Evolutionary conservation across 35 echinoderm and acorn worm genomes (phyloP).

Genomic region (Stichopus chloronotus): DNA sequence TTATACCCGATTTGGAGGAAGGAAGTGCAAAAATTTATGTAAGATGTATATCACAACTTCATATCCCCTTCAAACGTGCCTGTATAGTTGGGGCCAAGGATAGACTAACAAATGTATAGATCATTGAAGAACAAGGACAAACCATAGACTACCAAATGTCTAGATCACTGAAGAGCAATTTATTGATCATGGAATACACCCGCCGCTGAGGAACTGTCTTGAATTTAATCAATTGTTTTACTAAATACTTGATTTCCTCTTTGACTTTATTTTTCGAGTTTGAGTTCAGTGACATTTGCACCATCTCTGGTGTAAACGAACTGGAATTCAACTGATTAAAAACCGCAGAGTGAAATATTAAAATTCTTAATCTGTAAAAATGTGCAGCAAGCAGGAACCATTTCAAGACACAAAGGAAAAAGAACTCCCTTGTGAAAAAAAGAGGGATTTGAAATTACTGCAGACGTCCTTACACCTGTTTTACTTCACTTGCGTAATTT

Average conservation of each 20-base stretch:
- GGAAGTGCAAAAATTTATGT: no score
- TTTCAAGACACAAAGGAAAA: not conserved
- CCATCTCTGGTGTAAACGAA: not conserved
- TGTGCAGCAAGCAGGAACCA: not conserved
- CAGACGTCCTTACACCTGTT: slow-evolving; percentile 15
- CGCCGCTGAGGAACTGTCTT: not conserved
- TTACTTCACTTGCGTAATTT: not conserved
- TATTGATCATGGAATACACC: not conserved
- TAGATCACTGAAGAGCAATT: no score
- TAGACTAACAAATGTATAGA: no score
- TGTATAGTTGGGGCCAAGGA: no score
- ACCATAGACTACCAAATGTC: no score
- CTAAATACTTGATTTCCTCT: not conserved
- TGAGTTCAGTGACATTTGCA: not conserved
- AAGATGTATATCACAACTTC: no score
- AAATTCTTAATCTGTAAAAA: not conserved
- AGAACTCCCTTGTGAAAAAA: not conserved
- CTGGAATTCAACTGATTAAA: not conserved
- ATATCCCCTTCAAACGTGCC: no score
- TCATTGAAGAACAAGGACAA: no score
- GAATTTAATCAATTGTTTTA: not conserved
- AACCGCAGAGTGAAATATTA: not conserved
- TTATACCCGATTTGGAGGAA: no score
- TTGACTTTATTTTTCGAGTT: not conserved
- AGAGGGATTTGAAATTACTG: not conserved